These are phyloP conservation scores for Bombyx mandarina DNA, from an alignment of 1,140 invertebrate species.

Conservation along the genomic window DNA sequence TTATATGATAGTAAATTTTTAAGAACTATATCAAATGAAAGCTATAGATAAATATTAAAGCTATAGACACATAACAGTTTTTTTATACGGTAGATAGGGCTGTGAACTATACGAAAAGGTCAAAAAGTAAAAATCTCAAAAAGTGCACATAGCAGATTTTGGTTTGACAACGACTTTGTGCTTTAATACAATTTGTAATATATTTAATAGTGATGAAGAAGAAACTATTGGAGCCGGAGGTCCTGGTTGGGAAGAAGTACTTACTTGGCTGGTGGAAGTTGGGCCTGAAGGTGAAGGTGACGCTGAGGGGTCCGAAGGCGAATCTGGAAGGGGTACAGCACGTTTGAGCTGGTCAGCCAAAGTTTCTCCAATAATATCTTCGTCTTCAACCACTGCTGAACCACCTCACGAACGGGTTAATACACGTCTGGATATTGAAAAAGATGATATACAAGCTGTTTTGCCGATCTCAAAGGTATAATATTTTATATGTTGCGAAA, in stretches of 20 bases:
- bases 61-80: too few relatives aligned
- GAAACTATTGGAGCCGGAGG: slow-evolving; percentile 74
- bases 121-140: too few relatives aligned
- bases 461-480: slow-evolving; percentile 91
- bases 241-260: slow-evolving; percentile 80
- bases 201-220: slow-evolving; percentile 28
- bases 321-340: slow-evolving; percentile 61
- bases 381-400: slow-evolving; percentile 52
- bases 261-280: slow-evolving; percentile 92
- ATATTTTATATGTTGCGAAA: not conserved
- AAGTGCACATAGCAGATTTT: too few relatives aligned
- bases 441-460: slow-evolving; percentile 94
- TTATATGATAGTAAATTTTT: too few relatives aligned
- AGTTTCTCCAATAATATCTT: slow-evolving; percentile 40
- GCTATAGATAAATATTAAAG: too few relatives aligned
- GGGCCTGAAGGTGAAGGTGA: slow-evolving; percentile 84
- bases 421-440: slow-evolving; percentile 89
- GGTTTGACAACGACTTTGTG: not conserved
- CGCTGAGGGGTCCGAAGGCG: slow-evolving; percentile 77
- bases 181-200: not conserved
- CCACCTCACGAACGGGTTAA: slow-evolving; percentile 76
- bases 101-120: too few relatives aligned
- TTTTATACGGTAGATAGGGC: too few relatives aligned
- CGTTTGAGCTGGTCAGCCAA: slow-evolving; percentile 56
- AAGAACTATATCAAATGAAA: too few relatives aligned